A percentile compares a stretch with the other conserved stretches of the same genome.
phyloP scores from a whole-genome alignment of 2,888 invertebrate genomes.

The Lasioglossum malachurum region DNA sequence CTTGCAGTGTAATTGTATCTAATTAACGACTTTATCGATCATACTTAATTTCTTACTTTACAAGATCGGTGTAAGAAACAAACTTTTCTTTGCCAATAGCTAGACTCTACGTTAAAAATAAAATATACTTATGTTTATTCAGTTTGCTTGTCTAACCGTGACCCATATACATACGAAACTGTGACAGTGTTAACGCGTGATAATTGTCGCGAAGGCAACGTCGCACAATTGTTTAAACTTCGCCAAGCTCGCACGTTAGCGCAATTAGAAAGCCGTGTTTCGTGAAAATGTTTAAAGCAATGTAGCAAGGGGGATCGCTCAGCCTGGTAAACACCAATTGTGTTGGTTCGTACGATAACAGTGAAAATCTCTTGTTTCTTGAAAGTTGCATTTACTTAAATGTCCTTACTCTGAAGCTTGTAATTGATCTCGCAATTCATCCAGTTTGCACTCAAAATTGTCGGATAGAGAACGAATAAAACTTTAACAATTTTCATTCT shows the following conservation, averaged over 20 bases:
- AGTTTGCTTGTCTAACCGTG: background rate
- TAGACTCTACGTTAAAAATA: background rate
- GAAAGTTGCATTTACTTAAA: background rate
- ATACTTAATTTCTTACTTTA: background rate
- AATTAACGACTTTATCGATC: background rate
- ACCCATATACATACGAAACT: background rate
- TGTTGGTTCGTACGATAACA: background rate
- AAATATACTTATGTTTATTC: background rate
- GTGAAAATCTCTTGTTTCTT: background rate
- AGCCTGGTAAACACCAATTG: slow-evolving; percentile 1
- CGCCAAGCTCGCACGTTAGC: background rate
- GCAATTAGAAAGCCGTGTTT: background rate
- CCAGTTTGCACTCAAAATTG: background rate
- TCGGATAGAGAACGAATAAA: background rate
- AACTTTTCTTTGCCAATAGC: background rate
- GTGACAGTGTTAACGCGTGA: background rate
- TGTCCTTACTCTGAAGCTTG: background rate
- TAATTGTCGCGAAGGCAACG: background rate
- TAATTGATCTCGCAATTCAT: background rate
- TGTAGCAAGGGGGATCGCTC: background rate
- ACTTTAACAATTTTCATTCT: background rate
- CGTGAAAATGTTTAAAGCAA: background rate
- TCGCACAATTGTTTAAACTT: background rate
- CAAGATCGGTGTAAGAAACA: background rate
- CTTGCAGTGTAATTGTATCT: background rate